phyloP scores from a whole-genome alignment of 1,140 invertebrate species.

The Drosophila aff. region DNA sequence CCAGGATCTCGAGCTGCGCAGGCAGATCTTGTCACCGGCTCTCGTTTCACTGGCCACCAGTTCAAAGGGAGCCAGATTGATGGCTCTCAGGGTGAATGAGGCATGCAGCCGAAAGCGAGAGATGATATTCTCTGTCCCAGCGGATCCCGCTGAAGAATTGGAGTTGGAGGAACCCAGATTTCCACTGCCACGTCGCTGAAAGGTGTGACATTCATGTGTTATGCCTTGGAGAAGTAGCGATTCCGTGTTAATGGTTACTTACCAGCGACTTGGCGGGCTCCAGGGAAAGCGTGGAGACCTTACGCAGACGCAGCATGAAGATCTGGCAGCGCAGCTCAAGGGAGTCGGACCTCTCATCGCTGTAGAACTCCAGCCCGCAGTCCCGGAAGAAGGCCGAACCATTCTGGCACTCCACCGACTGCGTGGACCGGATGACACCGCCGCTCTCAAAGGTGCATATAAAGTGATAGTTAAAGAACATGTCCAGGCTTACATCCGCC shows the following conservation, averaged over 20 bases:
- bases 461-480: conserved; percentile 83
- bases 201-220: background rate
- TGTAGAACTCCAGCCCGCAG: conserved; percentile 74
- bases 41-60: conserved; percentile 47
- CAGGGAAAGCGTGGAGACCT: conserved; percentile 69
- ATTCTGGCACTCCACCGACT: conserved; percentile 76
- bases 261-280: conserved; percentile 62
- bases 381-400: conserved; percentile 70
- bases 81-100: conserved; percentile 54
- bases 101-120: conserved; percentile 80
- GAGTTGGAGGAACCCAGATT: conserved; percentile 52
- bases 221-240: background rate
- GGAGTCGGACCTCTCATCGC: conserved; percentile 29
- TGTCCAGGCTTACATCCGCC: conserved; percentile 66
- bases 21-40: conserved; percentile 54
- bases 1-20: conserved; percentile 62
- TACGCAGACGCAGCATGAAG: conserved; percentile 78
- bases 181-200: conserved; percentile 51
- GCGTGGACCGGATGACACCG: conserved; percentile 74
- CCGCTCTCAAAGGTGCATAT: conserved; percentile 77
- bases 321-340: conserved; percentile 69
- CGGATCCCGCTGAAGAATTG: conserved; percentile 44
- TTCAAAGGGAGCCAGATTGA: conserved; percentile 64
- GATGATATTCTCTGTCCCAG: conserved; percentile 41
- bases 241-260: conserved; percentile 20